Conservation (phyloP, 2,113 vertebrate genomes). For the Tachycineta bicolor region DNA sequence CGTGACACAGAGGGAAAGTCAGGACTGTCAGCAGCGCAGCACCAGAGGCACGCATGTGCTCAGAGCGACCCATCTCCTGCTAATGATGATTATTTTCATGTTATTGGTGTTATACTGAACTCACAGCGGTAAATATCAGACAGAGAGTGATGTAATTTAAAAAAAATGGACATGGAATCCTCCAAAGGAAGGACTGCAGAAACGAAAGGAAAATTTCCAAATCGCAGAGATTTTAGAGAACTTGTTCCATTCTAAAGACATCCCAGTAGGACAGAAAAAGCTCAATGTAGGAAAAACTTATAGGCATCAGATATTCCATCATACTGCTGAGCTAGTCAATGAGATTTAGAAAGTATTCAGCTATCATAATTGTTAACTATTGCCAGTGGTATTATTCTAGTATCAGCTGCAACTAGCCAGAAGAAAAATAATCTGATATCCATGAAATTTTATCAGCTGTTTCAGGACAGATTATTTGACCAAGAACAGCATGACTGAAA, state of each 20-base stretch:
- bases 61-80: not conserved
- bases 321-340: not conserved
- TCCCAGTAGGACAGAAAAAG: not conserved
- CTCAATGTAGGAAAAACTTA: not conserved
- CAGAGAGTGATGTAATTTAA: not conserved
- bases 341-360: conserved; percentile 1
- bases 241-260: not conserved
- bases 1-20: not conserved
- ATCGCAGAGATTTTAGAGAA: not conserved
- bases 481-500: not conserved
- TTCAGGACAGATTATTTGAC: conserved; percentile 1
- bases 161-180: not conserved
- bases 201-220: not conserved
- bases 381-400: not conserved
- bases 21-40: not conserved
- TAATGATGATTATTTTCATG: not conserved
- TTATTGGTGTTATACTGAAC: not conserved
- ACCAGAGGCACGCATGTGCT: rapidly evolving
- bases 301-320: not conserved
- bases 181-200: not conserved
- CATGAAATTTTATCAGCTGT: not conserved
- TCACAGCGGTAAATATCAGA: not conserved
- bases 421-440: not conserved
- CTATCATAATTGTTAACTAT: not conserved
- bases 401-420: not conserved